Conservation (phyloP, 30 jellyfish, hydroid and myxozoan species). For the Hydractinia echinata region DNA sequence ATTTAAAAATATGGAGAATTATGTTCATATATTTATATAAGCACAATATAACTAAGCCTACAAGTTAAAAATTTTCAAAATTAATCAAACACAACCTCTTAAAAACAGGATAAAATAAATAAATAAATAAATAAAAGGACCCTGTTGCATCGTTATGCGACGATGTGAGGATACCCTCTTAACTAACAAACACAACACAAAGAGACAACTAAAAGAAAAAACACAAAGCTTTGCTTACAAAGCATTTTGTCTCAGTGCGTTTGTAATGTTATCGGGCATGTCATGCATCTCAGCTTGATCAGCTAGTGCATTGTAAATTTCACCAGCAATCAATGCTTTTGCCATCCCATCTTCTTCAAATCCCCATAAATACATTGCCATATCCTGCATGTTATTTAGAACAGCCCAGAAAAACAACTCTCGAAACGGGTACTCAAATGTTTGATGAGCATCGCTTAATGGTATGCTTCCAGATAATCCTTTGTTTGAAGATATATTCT, state of each 20-base stretch:
- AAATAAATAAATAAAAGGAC: too few relatives aligned
- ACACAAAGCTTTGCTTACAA: background rate
- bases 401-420: slow-evolving; percentile 86
- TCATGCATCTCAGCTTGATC: slow-evolving; percentile 48
- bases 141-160: too few relatives aligned
- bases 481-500: background rate
- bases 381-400: slow-evolving; percentile 64
- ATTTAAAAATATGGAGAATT: too few relatives aligned
- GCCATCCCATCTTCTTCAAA: slow-evolving; percentile 74
- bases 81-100: too few relatives aligned
- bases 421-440: slow-evolving; percentile 46
- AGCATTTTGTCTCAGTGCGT: background rate
- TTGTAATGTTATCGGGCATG: slow-evolving; percentile 58
- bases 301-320: slow-evolving; percentile 53
- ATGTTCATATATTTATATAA: too few relatives aligned
- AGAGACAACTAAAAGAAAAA: background rate
- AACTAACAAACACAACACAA: background rate
- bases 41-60: too few relatives aligned
- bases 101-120: too few relatives aligned
- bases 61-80: too few relatives aligned
- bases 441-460: background rate
- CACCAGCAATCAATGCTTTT: slow-evolving; percentile 69
- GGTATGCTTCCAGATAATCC: background rate
- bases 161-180: background rate
- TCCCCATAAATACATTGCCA: slow-evolving; percentile 76